These are phyloP conservation scores for Limnephilus lunatus DNA, from an alignment of 2,888 invertebrate genomes.

Conservation along the genomic window DNA sequence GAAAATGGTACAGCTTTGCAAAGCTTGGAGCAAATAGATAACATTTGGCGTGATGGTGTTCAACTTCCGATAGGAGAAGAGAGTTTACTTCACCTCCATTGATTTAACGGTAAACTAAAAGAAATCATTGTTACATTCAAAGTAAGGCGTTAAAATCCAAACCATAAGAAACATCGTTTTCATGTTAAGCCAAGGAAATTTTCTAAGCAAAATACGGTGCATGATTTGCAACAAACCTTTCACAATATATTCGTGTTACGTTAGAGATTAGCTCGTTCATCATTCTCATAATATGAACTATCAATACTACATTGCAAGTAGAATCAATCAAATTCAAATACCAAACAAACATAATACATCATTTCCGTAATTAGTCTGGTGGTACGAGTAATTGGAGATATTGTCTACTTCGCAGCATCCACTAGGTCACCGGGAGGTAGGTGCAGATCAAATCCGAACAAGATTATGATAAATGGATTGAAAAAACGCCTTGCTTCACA, in stretches of 20 bases:
- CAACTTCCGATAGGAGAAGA: background rate
- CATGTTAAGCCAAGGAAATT: background rate
- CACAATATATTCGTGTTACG: conserved; percentile 12
- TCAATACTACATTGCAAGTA: conserved; percentile 53
- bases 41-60: background rate
- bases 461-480: conserved; percentile 11
- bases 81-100: background rate
- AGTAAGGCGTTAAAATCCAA: background rate
- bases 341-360: conserved; percentile 62
- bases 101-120: background rate
- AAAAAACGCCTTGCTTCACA: conserved; percentile 7
- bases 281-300: conserved; percentile 43
- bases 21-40: no score
- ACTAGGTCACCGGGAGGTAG: background rate
- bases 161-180: background rate
- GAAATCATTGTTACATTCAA: no score
- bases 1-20: no score
- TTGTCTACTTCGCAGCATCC: conserved; percentile 37
- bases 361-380: conserved; percentile 56
- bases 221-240: conserved; percentile 26
- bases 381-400: conserved; percentile 45
- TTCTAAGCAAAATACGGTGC: background rate
- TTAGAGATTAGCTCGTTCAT: conserved; percentile 51
- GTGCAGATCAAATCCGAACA: background rate
- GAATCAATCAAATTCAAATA: conserved; percentile 62